Evolutionary conservation across 1,140 invertebrate species (phyloP).

Genomic region (Aphaenogaster rudis): DNA sequence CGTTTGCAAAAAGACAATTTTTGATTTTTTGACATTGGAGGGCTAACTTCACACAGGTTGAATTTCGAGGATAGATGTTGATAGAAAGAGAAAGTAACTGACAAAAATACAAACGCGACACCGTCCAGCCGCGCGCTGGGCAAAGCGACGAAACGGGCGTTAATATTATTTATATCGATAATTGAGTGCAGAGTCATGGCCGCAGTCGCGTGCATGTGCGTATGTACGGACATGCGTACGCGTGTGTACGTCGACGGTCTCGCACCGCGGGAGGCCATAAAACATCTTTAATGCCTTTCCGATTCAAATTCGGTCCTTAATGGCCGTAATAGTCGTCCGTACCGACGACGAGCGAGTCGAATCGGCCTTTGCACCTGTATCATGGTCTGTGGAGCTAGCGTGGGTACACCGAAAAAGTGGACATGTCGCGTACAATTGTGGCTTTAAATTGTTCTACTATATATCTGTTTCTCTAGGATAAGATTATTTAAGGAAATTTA

Average conservation of each 20-base stretch:
- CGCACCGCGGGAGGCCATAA: slow-evolving; percentile 78
- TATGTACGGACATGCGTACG: slow-evolving; percentile 14
- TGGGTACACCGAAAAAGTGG: slow-evolving; percentile 51
- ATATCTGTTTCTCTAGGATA: not conserved
- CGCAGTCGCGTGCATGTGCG: slow-evolving; percentile 7
- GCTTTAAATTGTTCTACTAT: slow-evolving; percentile 15
- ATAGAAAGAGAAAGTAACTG: not conserved
- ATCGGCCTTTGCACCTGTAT: slow-evolving; percentile 73
- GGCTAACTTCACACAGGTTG: no score
- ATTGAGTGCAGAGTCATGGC: slow-evolving; percentile 75
- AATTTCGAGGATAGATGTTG: not conserved
- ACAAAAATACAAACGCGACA: slow-evolving; percentile 39
- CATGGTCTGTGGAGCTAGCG: slow-evolving; percentile 13
- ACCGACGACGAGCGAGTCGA: slow-evolving; percentile 67
- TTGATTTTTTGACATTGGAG: no score
- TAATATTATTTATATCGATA: slow-evolving; percentile 82
- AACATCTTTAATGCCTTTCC: slow-evolving; percentile 81
- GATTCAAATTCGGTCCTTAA: slow-evolving; percentile 80
- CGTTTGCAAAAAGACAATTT: no score
- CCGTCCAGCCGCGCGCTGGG: slow-evolving; percentile 5
- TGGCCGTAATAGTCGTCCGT: slow-evolving; percentile 72
- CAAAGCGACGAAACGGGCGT: slow-evolving; percentile 75
- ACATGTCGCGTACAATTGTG: not conserved
- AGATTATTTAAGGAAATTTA: not conserved
- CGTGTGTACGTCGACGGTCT: slow-evolving; percentile 61